phyloP scores from a whole-genome alignment of 2,888 invertebrate genomes.

The Agriopis marginaria region DNA sequence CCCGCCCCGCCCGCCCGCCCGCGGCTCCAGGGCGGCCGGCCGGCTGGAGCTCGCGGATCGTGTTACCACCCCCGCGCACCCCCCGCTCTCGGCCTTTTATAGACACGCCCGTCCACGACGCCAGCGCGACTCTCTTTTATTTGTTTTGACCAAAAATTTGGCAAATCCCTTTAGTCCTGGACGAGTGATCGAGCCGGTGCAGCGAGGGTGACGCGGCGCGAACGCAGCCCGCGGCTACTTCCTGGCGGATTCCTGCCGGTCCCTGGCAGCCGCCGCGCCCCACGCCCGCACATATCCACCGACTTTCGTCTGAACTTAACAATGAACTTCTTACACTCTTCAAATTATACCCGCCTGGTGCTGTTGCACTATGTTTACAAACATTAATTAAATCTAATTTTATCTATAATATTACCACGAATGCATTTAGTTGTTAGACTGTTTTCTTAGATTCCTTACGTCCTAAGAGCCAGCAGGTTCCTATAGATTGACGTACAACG shows the following conservation, averaged over 20 bases:
- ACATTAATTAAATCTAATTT: constrained; percentile 73
- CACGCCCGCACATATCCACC: constrained; percentile 52
- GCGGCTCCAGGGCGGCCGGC: constrained; percentile 80
- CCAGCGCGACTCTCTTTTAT: constrained; percentile 78
- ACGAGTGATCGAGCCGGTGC: constrained; percentile 39
- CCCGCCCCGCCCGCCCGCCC: constrained; percentile 47
- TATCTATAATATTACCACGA: constrained; percentile 45
- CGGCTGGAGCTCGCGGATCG: constrained; percentile 85
- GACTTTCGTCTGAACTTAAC: constrained; percentile 76
- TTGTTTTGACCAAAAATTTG: constrained; percentile 84
- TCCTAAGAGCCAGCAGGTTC: constrained; percentile 1
- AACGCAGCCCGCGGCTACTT: constrained; percentile 53
- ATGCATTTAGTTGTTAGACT: constrained; percentile 27
- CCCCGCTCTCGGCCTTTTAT: constrained; percentile 84
- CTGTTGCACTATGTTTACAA: constrained; percentile 71
- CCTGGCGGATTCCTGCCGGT: constrained; percentile 69
- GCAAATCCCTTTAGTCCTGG: constrained; percentile 71
- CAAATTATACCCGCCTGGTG: constrained; percentile 62
- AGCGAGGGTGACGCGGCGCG: constrained; percentile 30
- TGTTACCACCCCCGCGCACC: constrained; percentile 86
- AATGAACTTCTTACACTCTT: constrained; percentile 77
- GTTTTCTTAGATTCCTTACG: constrained; percentile 24
- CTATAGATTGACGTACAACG: background rate
- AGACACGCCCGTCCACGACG: constrained; percentile 82
- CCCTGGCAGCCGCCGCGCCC: constrained; percentile 65